Base-by-base conservation (phyloP, 2,888 invertebrate genomes). In the Ferrisia virgata region DNA sequence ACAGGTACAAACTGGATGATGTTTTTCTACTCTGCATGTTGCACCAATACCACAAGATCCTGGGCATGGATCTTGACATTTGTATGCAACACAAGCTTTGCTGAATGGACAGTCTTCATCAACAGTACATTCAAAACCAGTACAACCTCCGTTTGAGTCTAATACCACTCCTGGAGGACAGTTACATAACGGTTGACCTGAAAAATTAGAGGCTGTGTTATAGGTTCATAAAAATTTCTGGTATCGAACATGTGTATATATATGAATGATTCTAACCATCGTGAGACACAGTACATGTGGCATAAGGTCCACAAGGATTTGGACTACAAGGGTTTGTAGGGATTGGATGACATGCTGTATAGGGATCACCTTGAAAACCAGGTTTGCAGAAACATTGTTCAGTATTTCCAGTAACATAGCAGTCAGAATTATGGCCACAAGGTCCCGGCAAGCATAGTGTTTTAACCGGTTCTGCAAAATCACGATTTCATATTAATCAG, bases 381-480 rank as follows among this genome's bases (percentile, higher is more conserved):
- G 91, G 88, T 88, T 92, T 92, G 87, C 96, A 96, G 88, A 93
- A 95, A 88, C 96, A 96, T 88, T 94, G 93, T 89, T 96, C 96
- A 87, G 92, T 92, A 87, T 94, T 94, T 85, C 93, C 93, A 78
- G 93, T 91, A 5, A 95, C 93, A 87, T 95, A 95, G 88, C 96
- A 96, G 88, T 95, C 95, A 11, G 95, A 93, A 88, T 96, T 94
- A 22, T 90, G 89, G 33, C 95, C 95, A 89, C 96, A 96, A 1
- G 95, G 94, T 11, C 95, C 95, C 11, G 95, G 95, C 88, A 92
- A 92, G 87, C 95, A 96, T 11, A 95, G 89, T 8, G 92, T 90
- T 85, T 91, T 89, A 0, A 92, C 90, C 85, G 91, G 90, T 40
- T 92, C 88, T 86, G 15, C 39, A 58, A 25, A 53, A 25, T 25